phyloP scores from a whole-genome alignment of 2,113 vertebrate genomes.

The Otolemur garnettii region DNA sequence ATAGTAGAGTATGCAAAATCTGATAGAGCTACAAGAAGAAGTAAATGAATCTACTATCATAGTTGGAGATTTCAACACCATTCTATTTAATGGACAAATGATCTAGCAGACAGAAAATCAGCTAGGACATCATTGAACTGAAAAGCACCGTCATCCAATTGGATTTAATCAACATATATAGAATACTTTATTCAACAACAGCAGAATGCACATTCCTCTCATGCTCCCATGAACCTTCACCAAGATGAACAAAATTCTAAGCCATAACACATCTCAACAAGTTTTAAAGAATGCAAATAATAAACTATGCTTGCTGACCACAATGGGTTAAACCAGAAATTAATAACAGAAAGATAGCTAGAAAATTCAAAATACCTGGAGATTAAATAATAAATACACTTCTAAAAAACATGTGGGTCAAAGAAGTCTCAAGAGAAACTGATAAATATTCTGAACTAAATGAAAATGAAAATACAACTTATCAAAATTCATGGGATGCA shows the following conservation, averaged over 20 bases:
- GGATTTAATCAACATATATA: not conserved
- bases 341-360: not conserved
- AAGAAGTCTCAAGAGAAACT: not conserved
- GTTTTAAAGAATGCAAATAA: not conserved
- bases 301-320: not conserved
- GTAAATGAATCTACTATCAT: fast-evolving
- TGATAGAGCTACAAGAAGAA: not conserved
- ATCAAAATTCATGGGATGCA: not conserved
- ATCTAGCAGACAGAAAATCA: not conserved
- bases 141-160: not conserved
- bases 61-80: not conserved
- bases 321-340: not conserved
- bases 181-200: not conserved
- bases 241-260: not conserved
- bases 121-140: not conserved
- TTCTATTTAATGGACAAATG: not conserved
- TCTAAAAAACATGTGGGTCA: not conserved
- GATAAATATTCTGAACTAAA: not conserved
- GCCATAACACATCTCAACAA: not conserved
- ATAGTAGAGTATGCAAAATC: too few relatives aligned
- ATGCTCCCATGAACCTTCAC: not conserved
- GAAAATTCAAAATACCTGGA: not conserved
- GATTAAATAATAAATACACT: not conserved
- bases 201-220: not conserved
- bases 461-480: not conserved